Evolutionary conservation across 2,797 vertebrate genomes (phyloP).

Genomic region (Tokudaia muenninki): DNA sequence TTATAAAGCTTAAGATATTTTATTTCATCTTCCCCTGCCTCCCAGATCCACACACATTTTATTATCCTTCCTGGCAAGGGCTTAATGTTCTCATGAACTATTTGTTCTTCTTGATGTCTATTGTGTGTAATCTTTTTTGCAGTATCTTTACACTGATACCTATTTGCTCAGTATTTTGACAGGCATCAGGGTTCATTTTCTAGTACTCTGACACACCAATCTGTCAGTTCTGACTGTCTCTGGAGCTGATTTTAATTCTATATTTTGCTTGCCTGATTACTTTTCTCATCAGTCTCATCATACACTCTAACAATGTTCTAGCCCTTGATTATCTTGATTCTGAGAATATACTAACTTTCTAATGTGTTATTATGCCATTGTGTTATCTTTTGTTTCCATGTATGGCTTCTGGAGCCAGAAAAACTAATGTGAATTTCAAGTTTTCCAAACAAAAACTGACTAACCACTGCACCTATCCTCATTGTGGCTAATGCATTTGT

Average conservation of each 20-base stretch:
- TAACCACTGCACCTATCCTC: background rate
- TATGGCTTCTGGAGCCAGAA: background rate
- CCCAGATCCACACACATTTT: background rate
- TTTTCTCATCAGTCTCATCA: slow-evolving; percentile 13
- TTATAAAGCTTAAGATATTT: background rate
- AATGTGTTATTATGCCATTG: background rate
- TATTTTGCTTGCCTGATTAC: background rate
- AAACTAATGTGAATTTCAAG: background rate
- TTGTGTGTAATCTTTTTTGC: background rate
- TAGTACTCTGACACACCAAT: background rate
- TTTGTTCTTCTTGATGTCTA: background rate
- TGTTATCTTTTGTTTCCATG: background rate
- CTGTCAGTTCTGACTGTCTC: background rate
- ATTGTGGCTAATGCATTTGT: background rate
- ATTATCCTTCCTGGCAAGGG: background rate
- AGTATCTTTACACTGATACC: background rate
- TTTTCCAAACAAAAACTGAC: background rate
- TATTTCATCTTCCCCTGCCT: background rate
- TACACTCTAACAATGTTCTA: background rate
- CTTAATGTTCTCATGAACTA: background rate
- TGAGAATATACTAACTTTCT: background rate
- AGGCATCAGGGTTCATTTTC: background rate
- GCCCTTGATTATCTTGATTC: background rate
- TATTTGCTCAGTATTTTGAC: slow-evolving; percentile 7
- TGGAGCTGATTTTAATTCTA: background rate